These are phyloP conservation scores for Brachionus calyciflorus DNA, from an alignment of 1,140 invertebrate species.

Conservation along the genomic window DNA sequence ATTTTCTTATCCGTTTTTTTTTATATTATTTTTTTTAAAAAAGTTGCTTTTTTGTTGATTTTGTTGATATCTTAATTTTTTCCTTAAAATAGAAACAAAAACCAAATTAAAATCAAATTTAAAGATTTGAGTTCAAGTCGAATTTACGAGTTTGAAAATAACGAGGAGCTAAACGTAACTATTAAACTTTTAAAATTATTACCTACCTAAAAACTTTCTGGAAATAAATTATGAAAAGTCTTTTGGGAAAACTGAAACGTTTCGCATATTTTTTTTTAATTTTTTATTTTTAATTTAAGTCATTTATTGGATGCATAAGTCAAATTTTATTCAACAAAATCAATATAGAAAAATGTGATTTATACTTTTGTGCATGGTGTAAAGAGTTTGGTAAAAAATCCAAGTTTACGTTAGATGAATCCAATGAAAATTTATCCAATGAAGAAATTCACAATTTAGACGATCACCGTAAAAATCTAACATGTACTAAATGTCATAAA, in stretches of 20 bases:
- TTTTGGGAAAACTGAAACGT: background rate
- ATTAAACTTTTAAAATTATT: too few relatives aligned
- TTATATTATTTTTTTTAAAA: too few relatives aligned
- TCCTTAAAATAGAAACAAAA: background rate
- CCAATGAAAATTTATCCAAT: conserved; percentile 6
- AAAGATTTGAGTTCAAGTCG: conserved; percentile 29
- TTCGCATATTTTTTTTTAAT: too few relatives aligned
- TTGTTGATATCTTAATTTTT: background rate
- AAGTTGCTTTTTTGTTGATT: too few relatives aligned
- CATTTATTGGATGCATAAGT: conserved; percentile 21
- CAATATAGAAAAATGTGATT: conserved; percentile 14
- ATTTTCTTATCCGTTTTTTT: too few relatives aligned
- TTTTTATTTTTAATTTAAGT: background rate
- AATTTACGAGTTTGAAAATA: conserved; percentile 24
- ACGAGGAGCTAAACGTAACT: background rate
- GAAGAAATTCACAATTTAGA: background rate
- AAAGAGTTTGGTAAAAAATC: conserved; percentile 40
- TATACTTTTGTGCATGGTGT: conserved; percentile 17
- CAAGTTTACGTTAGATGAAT: background rate
- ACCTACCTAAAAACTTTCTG: too few relatives aligned
- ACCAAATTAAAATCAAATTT: conserved; percentile 22
- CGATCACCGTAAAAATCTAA: background rate
- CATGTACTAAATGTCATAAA: conserved; percentile 17
- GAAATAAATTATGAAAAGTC: too few relatives aligned
- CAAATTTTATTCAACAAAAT: conserved; percentile 23